These are phyloP conservation scores for human (Homo sapiens) DNA, from an alignment of 2,113 vertebrate genomes.

Conservation along the genomic window DNA sequence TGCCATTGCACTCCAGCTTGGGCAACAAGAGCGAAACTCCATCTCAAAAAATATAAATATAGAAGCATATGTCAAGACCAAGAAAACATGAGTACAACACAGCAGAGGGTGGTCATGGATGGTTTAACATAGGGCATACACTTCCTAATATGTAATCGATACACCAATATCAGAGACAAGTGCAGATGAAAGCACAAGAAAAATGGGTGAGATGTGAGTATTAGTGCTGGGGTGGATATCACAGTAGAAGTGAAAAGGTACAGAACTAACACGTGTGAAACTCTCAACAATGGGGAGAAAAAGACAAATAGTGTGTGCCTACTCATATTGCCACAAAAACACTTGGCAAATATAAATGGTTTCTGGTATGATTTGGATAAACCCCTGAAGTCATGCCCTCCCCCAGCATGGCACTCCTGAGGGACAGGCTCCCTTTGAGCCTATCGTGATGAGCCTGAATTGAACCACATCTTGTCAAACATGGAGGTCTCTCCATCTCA, in stretches of 20 bases:
- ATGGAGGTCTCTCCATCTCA: not conserved
- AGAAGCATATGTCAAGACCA: not conserved
- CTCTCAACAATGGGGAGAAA: not conserved
- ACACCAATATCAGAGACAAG: not conserved
- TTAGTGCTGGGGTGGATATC: not conserved
- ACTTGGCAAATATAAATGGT: not conserved
- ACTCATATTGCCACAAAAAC: not conserved
- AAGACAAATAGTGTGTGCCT: not conserved
- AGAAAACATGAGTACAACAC: not conserved
- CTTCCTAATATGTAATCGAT: not conserved
- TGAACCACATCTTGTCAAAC: not conserved
- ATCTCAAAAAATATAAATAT: no score
- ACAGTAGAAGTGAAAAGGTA: not conserved
- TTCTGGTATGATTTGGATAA: not conserved
- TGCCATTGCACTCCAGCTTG: no score
- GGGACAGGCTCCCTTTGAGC: not conserved
- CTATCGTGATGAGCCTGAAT: no score
- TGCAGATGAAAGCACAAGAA: not conserved
- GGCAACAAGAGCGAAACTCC: no score
- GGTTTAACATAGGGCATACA: not conserved
- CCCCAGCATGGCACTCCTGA: no score
- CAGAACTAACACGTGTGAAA: not conserved
- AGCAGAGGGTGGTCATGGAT: not conserved
- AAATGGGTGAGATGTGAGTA: not conserved
- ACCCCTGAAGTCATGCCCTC: not conserved